phyloP scores from a whole-genome alignment of 2,113 vertebrate species.

The Petrocephalus microphthalmus region DNA sequence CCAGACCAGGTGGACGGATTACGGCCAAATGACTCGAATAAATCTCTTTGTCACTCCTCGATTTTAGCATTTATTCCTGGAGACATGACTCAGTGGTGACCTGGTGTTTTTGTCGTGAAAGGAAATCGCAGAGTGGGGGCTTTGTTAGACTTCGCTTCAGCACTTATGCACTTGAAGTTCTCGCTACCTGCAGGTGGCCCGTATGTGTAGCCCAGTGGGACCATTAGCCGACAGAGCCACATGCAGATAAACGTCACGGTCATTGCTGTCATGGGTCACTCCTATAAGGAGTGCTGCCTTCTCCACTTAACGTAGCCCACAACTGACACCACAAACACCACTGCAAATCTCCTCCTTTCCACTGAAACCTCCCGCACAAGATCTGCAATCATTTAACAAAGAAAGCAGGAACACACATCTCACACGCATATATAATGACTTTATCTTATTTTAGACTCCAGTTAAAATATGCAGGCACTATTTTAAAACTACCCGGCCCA shows the following conservation, averaged over 20 bases:
- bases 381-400: background rate
- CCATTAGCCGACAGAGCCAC: constrained; percentile 49
- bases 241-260: background rate
- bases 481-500: background rate
- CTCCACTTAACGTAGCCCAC: background rate
- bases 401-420: background rate
- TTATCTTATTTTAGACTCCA: background rate
- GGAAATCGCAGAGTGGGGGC: constrained; percentile 40
- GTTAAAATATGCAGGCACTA: background rate
- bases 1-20: background rate
- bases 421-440: background rate
- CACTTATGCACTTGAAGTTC: constrained; percentile 50
- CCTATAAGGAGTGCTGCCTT: background rate
- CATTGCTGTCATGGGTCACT: background rate
- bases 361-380: background rate
- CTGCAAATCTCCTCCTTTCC: background rate
- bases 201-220: constrained; percentile 53
- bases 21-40: background rate
- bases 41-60: background rate
- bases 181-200: constrained; percentile 54
- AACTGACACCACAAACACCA: background rate
- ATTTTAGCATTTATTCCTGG: background rate
- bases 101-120: constrained; percentile 35
- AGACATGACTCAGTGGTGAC: background rate
- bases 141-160: constrained; percentile 60